These are phyloP conservation scores for Ascidia mentula DNA, from an alignment of 23 tunicate genomes.

Conservation along the genomic window DNA sequence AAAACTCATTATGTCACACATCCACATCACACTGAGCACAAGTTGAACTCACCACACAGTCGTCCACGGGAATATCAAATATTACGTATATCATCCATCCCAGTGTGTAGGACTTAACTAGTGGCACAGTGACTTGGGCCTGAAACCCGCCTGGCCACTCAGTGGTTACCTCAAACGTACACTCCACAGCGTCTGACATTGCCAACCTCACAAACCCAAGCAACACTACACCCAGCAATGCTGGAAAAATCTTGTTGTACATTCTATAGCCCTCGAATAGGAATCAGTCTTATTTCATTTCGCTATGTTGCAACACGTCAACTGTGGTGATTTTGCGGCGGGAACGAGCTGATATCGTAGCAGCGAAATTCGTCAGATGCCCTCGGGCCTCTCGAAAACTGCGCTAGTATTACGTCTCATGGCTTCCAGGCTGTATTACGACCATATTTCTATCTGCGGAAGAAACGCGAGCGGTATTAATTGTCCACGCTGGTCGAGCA, in stretches of 20 bases:
- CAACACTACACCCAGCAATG: not conserved
- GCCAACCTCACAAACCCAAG: not conserved
- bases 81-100: slow-evolving; percentile 78
- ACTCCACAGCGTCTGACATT: slow-evolving; percentile 4
- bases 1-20: not conserved
- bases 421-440: not conserved
- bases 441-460: not conserved
- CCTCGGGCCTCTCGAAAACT: not conserved
- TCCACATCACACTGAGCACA: too few relatives aligned
- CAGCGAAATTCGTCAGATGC: not conserved
- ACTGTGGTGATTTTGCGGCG: too few relatives aligned
- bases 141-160: slow-evolving; percentile 55
- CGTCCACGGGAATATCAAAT: slow-evolving; percentile 41
- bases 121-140: slow-evolving; percentile 38
- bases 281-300: too few relatives aligned
- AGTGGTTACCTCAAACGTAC: slow-evolving; percentile 13
- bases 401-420: not conserved
- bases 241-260: too few relatives aligned
- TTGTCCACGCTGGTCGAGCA: slow-evolving; percentile 10
- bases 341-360: not conserved
- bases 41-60: slow-evolving; percentile 69
- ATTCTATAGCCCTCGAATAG: too few relatives aligned
- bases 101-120: slow-evolving; percentile 4
- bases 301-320: too few relatives aligned
- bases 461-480: not conserved